Conservation (phyloP, 2,888 invertebrate species). For the Drosophila histrio region DNA sequence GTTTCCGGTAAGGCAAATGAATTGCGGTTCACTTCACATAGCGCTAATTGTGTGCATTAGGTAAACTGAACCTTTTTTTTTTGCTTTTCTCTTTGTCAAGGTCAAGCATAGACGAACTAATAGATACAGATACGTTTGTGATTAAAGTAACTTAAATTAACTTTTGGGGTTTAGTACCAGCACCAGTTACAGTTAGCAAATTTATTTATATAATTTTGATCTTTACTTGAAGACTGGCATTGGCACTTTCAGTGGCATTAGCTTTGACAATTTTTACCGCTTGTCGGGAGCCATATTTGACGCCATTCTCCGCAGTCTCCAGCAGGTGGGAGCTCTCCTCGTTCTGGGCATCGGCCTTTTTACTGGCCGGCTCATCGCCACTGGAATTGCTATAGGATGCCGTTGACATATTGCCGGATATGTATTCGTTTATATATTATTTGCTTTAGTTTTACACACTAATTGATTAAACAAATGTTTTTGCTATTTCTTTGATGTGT, state of each 20-base stretch:
- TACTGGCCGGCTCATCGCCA: constrained; percentile 62
- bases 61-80: neutral
- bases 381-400: constrained; percentile 64
- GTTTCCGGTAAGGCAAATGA: constrained; percentile 24
- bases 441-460: constrained; percentile 2
- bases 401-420: constrained; percentile 56
- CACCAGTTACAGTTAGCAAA: constrained; percentile 52
- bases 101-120: constrained; percentile 29
- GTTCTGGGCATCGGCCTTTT: constrained; percentile 59
- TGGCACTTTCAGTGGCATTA: constrained; percentile 52
- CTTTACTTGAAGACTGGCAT: constrained; percentile 58
- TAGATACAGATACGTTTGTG: neutral
- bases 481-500: constrained; percentile 24
- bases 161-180: constrained; percentile 25
- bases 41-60: constrained; percentile 25
- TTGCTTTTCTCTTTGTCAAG: constrained; percentile 30
- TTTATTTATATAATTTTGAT: constrained; percentile 8
- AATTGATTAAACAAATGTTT: constrained; percentile 33
- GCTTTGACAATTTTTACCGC: constrained; percentile 80
- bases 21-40: constrained; percentile 3
- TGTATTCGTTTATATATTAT: neutral
- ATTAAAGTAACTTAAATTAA: constrained; percentile 4
- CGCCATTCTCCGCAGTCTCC: constrained; percentile 79
- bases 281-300: constrained; percentile 81
- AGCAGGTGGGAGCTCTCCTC: constrained; percentile 83